phyloP scores from a whole-genome alignment of 2,888 invertebrate genomes.

The Gastrophysa polygoni region DNA sequence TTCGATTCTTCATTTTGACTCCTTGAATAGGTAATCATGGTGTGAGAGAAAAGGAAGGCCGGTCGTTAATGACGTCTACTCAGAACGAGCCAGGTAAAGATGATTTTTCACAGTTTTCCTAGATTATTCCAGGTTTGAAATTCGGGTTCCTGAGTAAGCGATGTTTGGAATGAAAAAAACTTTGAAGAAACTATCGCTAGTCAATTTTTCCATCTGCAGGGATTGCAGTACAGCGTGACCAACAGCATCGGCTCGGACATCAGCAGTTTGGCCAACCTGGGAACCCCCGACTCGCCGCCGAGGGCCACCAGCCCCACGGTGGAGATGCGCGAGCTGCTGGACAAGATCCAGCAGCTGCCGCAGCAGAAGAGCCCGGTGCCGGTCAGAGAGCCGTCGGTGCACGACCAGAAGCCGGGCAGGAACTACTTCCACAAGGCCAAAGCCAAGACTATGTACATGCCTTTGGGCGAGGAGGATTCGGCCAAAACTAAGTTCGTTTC shows the following conservation, averaged over 20 bases:
- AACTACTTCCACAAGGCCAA: slow-evolving; percentile 62
- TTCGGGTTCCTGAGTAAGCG: too few species aligned
- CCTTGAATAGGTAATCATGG: too few species aligned
- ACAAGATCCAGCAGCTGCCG: slow-evolving; percentile 72
- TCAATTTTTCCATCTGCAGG: too few species aligned
- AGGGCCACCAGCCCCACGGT: slow-evolving; percentile 83
- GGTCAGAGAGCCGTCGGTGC: slow-evolving; percentile 56
- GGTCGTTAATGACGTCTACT: too few species aligned
- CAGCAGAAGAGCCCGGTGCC: slow-evolving; percentile 57
- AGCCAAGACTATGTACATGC: slow-evolving; percentile 75
- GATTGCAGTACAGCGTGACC: slow-evolving; percentile 52
- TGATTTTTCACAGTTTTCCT: too few species aligned
- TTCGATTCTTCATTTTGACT: too few species aligned
- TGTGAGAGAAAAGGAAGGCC: too few species aligned
- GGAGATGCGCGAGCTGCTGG: slow-evolving; percentile 74
- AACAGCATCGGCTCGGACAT: slow-evolving; percentile 64
- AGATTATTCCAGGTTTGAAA: too few species aligned
- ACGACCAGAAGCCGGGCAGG: slow-evolving; percentile 45
- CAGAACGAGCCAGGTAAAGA: too few species aligned
- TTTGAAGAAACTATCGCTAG: too few species aligned
- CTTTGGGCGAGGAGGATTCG: slow-evolving; percentile 58
- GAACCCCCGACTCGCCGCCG: slow-evolving; percentile 76
- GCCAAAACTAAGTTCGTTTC: slow-evolving; percentile 39
- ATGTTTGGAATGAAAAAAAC: too few species aligned
- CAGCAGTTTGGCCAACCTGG: slow-evolving; percentile 70